Evolutionary conservation across 1,140 invertebrate species (phyloP), one percentile per base, ranked within the genome.

Genomic region (Drosophila pruinosa): DNA sequence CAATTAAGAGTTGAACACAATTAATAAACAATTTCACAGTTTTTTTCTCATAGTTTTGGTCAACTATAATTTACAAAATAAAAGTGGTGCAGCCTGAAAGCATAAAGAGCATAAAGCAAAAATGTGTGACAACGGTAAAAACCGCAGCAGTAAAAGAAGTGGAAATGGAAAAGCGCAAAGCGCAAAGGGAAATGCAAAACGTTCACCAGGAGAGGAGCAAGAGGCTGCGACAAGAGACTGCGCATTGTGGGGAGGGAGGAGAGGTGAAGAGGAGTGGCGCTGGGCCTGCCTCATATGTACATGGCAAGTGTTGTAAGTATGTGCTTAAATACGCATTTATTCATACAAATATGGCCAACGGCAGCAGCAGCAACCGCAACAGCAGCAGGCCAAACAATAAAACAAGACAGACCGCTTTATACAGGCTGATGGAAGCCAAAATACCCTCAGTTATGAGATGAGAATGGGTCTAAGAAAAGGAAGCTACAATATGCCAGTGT

Each of bases 301-400:
- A 85, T 77, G 82, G 81, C 82, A 82, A 88, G 82, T 88, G 82
- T 88, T 88, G 82, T 88, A 88, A 88, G 82, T 88, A 88, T 88
- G 82, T 88, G 82, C 82, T 88, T 88, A 88, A 88, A 88, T 88
- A 88, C 82, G 82, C 82, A 88, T 88, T 88, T 82, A 88, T 88
- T 88, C 82, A 88, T 88, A 88, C 82, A 88, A 88, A 88, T 88
- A 88, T 88, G 82, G 82, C 82, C 75, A 88, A 69, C 59, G 73
- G 81, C 72, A 38, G 21, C 54, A 67, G 12, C 48, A 71, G 28
- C 43, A 69, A 58, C 59, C 54, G 48, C 59, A 75, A 59, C 62
- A 62, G 67, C 71, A 86, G 69, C 81, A 57, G 81, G 81, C 68
- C 73, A 73, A 85, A 85, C 81, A 85, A 86, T 86, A 85, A 86